Evolutionary conservation across 2,113 vertebrate genomes (phyloP).

Genomic region (Nannobrachium achirus): DNA sequence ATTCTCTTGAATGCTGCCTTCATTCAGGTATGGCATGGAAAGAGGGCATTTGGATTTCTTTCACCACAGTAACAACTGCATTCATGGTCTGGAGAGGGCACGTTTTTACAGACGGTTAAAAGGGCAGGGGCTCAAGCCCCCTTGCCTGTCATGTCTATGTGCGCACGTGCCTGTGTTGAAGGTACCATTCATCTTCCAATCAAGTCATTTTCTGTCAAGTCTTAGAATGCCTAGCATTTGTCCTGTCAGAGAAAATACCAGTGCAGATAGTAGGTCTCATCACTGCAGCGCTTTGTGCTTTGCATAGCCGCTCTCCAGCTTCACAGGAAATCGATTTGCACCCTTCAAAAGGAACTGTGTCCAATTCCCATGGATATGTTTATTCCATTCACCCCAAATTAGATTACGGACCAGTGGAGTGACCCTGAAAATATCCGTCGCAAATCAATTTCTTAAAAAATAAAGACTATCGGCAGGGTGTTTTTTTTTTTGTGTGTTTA

Average conservation of each 20-base stretch:
- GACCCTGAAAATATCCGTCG: constrained; percentile 69
- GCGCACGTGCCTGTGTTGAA: too few relatives aligned
- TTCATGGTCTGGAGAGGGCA: too few relatives aligned
- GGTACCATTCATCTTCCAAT: too few relatives aligned
- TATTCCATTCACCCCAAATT: constrained; percentile 75
- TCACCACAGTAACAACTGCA: too few relatives aligned
- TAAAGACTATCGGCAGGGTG: too few relatives aligned
- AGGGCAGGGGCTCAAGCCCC: too few relatives aligned
- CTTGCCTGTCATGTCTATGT: too few relatives aligned
- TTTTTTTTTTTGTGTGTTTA: too few relatives aligned
- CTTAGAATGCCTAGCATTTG: constrained; percentile 8
- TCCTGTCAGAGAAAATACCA: constrained; percentile 26
- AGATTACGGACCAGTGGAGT: constrained; percentile 72
- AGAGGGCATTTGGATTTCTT: too few relatives aligned
- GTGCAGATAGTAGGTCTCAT: constrained; percentile 37
- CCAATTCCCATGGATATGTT: constrained; percentile 74
- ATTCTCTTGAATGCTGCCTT: too few relatives aligned
- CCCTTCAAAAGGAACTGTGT: constrained; percentile 69
- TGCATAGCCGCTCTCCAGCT: constrained; percentile 40
- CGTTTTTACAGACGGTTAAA: too few relatives aligned
- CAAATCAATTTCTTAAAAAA: constrained; percentile 62
- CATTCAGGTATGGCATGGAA: too few relatives aligned
- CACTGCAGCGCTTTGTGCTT: constrained; percentile 34
- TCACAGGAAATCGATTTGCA: constrained; percentile 70
- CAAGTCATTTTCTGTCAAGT: constrained; percentile 11